A percentile compares a stretch with the other conserved stretches of the same genome.
Evolutionary conservation across 2,797 vertebrate genomes (phyloP).

Genomic region (Emydoidea blandingii): DNA sequence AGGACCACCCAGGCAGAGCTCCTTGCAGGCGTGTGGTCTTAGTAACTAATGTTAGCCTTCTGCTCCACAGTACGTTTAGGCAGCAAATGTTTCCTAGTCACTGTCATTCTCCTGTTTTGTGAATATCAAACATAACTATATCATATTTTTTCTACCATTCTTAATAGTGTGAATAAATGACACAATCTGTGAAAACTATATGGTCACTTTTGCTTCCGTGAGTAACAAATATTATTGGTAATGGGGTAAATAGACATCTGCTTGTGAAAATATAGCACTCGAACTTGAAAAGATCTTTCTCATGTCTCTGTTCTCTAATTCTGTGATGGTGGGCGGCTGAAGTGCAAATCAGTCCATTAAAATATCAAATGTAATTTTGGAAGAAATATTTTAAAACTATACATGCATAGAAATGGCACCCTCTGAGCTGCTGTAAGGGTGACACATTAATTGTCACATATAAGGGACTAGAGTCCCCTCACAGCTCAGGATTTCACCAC

Average conservation of each 20-base stretch:
- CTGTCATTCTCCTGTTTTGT: slow-evolving; percentile 5
- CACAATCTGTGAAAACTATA: not conserved
- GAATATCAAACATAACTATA: slow-evolving; percentile 54
- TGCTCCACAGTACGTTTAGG: not conserved
- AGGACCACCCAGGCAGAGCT: not conserved
- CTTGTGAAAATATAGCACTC: not conserved
- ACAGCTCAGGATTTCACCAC: slow-evolving; percentile 52
- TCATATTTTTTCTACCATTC: slow-evolving; percentile 1
- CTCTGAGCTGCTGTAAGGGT: slow-evolving; percentile 53
- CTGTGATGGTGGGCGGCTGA: slow-evolving; percentile 24
- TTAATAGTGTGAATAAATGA: slow-evolving; percentile 39
- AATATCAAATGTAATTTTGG: slow-evolving; percentile 64
- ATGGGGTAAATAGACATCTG: not conserved
- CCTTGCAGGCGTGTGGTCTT: not conserved
- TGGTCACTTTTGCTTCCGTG: not conserved
- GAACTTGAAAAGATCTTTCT: slow-evolving; percentile 27
- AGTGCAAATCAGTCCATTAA: slow-evolving; percentile 51
- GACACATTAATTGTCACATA: slow-evolving; percentile 69
- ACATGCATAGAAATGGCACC: slow-evolving; percentile 66
- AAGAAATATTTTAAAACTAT: slow-evolving; percentile 66
- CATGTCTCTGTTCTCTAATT: slow-evolving; percentile 2
- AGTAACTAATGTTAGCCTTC: slow-evolving; percentile 18
- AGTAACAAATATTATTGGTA: not conserved
- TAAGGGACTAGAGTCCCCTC: slow-evolving; percentile 60
- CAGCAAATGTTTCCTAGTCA: slow-evolving; percentile 3